phyloP scores from a whole-genome alignment of 1,140 invertebrate genomes.

The Helicoverpa zea region DNA sequence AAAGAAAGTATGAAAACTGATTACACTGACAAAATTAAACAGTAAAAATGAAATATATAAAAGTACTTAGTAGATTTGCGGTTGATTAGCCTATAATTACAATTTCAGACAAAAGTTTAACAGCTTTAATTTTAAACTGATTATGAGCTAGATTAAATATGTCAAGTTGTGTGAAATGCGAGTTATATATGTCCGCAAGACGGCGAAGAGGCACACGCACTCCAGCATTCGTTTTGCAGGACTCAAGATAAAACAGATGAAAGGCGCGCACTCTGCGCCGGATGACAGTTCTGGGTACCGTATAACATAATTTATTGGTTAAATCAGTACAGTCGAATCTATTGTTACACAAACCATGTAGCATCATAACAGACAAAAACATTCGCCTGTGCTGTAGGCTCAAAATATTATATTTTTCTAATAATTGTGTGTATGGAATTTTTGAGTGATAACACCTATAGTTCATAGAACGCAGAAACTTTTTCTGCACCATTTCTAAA shows the following conservation, averaged over 20 bases:
- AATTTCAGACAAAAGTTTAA: too few species aligned
- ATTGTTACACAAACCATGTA: neutral
- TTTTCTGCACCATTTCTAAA: neutral
- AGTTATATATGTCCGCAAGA: neutral
- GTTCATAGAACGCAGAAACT: neutral
- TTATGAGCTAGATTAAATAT: too few species aligned
- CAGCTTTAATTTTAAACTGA: too few species aligned
- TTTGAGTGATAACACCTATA: neutral
- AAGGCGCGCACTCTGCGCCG: neutral
- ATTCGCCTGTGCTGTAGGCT: slow-evolving; percentile 4
- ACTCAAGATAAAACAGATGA: neutral
- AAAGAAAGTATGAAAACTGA: too few species aligned
- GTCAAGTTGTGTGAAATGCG: too few species aligned
- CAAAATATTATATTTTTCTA: neutral
- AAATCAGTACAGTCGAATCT: neutral
- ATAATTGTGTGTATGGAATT: neutral
- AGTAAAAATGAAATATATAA: too few species aligned
- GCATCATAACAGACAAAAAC: neutral
- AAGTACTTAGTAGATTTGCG: too few species aligned
- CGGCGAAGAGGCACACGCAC: slow-evolving; percentile 2
- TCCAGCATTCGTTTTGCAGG: neutral
- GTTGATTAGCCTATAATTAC: too few species aligned
- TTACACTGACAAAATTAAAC: too few species aligned
- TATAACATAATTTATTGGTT: neutral
- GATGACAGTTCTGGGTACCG: slow-evolving; percentile 1